Evolutionary conservation across 2,797 vertebrate species (phyloP), one percentile per base, ranked within the genome.

Genomic region (Schizothorax lantsangensis): DNA sequence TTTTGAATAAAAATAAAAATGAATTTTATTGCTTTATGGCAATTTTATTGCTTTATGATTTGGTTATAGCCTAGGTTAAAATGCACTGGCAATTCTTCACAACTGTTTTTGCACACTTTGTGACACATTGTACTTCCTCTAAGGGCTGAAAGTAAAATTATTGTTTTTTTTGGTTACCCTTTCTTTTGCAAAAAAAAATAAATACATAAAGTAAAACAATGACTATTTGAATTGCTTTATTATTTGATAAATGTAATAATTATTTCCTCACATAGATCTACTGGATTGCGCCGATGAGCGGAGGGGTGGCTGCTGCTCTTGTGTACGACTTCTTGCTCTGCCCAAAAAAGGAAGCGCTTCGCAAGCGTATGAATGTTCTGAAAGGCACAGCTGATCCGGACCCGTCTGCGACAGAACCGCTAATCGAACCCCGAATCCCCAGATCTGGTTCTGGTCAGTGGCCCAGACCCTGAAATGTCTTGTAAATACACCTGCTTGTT

Each of bases 251-350:
- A 11, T 54, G 8, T 54, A 11, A 36, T 66, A 14, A 52, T 26
- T 52, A 26, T 84, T 57, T 85, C 23, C 71, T 62, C 26, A 30
- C 47, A 21, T 91, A 98, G 97, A 94, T 97, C 62, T 97, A 95
- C 91, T 97, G 97, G 97, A 95, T 95, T 52, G 96, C 95, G 23
- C 96, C 96, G 0, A 89, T 97, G 88, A 94, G 96, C 6, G 96
- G 95, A 12, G 94, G 94, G 6, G 92, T 93, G 36, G 91, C 93
- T 0, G 96, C 95, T 0, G 94, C 96, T 79, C 90, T 97, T 59
- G 92, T 97, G 78, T 97, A 97, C 0, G 95, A 97, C 90, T 96
- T 96, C 90, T 89, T 97, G 86, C 92, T 97, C 89, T 94, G 92
- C 17, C 95, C 94, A 0, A 92, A 92, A 68, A 91, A 82, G 85